Conservation (phyloP, 2,888 invertebrate species). For the Rotaria macrura region DNA sequence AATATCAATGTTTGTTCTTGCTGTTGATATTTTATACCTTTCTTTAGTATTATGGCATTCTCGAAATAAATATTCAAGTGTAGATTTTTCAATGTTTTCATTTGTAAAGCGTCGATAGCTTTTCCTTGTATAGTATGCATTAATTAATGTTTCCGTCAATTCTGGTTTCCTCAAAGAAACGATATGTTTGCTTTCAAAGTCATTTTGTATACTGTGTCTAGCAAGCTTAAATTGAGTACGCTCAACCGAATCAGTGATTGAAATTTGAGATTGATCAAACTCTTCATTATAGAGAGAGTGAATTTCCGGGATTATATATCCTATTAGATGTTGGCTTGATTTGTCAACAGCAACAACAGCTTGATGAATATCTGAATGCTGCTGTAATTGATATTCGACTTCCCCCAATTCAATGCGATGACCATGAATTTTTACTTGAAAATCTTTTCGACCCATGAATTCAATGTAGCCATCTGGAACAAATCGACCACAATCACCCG, state of each 20-base stretch:
- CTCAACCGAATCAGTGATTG: neutral
- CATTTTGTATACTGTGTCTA: neutral
- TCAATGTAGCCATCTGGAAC: neutral
- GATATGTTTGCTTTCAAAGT: neutral
- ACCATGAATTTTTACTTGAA: slow-evolving; percentile 5
- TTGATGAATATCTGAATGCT: slow-evolving; percentile 10
- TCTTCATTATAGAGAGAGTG: neutral
- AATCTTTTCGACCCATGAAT: neutral
- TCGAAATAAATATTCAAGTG: neutral
- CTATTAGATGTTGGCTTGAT: neutral
- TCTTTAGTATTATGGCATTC: neutral
- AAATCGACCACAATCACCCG: neutral
- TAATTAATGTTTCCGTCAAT: neutral
- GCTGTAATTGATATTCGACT: slow-evolving; percentile 22
- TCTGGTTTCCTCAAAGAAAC: neutral
- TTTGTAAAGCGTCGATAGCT: slow-evolving; percentile 18
- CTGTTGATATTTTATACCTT: neutral
- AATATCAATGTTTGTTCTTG: neutral
- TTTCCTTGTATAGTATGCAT: neutral
- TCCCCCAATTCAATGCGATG: slow-evolving; percentile 5
- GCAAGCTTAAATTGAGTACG: neutral
- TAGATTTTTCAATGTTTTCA: neutral
- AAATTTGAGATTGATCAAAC: neutral
- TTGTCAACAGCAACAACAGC: neutral
- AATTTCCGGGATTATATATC: neutral